Evolutionary conservation across 1,140 invertebrate genomes (phyloP).

Genomic region (Whitmania pigra): DNA sequence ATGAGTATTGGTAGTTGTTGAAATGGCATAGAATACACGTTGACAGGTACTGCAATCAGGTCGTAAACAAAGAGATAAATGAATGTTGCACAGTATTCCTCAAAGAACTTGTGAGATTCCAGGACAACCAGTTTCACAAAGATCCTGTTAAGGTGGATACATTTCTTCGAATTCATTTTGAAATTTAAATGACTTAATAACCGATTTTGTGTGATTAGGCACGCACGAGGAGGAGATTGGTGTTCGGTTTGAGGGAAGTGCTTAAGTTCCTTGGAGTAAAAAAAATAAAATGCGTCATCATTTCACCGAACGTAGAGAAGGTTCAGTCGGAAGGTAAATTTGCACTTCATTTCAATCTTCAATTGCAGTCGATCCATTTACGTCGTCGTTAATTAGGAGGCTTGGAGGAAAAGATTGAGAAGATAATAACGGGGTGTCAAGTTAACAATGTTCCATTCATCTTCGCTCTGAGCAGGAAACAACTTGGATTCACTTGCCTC

Average conservation of each 20-base stretch:
- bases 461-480: constrained; percentile 45
- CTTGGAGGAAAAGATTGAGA: constrained; percentile 43
- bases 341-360: not conserved
- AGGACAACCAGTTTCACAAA: constrained; percentile 49
- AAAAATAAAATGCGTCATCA: constrained; percentile 49
- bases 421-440: constrained; percentile 40
- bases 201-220: constrained; percentile 31
- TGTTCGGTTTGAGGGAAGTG: constrained; percentile 51
- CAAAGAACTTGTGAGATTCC: constrained; percentile 49
- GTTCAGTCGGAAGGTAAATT: constrained; percentile 41
- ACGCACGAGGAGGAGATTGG: constrained; percentile 45
- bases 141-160: constrained; percentile 49
- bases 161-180: not conserved
- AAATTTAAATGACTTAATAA: too few species aligned
- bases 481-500: constrained; percentile 47
- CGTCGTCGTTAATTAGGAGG: constrained; percentile 33
- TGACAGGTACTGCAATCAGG: constrained; percentile 42
- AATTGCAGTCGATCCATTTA: not conserved
- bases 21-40: not conserved
- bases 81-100: constrained; percentile 41
- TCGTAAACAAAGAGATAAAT: constrained; percentile 42
- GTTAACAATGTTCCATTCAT: constrained; percentile 46
- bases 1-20: not conserved
- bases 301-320: constrained; percentile 50
- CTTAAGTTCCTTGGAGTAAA: constrained; percentile 47